phyloP scores from a whole-genome alignment of 2,888 invertebrate species.

The Harpalus rubripes region DNA sequence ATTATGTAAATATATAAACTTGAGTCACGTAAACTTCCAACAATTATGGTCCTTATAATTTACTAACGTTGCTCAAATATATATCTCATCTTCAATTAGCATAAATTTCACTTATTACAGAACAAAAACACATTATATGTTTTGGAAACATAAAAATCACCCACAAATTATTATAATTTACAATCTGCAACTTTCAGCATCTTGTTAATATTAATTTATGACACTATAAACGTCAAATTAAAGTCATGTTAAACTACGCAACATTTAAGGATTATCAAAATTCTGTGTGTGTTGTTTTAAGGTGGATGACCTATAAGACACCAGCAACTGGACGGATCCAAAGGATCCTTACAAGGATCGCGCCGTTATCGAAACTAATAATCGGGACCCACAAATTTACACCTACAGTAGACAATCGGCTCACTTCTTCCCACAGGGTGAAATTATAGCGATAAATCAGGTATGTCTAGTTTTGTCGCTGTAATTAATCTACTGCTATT shows the following conservation, averaged over 20 bases:
- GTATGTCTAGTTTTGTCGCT: background rate
- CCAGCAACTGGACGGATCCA: background rate
- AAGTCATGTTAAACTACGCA: constrained; percentile 9
- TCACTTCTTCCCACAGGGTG: background rate
- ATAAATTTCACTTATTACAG: constrained; percentile 4
- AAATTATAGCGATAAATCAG: constrained; percentile 19
- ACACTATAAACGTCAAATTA: constrained; percentile 34
- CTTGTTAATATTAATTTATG: constrained; percentile 36
- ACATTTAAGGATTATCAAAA: constrained; percentile 39
- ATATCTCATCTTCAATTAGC: constrained; percentile 22
- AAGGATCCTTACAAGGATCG: constrained; percentile 44
- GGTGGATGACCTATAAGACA: constrained; percentile 57
- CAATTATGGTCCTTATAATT: constrained; percentile 24
- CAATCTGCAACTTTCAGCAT: background rate
- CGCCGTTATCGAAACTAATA: constrained; percentile 22
- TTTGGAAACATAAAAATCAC: too few species aligned
- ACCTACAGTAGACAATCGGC: constrained; percentile 30
- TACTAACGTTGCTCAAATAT: background rate
- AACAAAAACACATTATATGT: constrained; percentile 5
- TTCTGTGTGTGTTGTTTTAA: constrained; percentile 12
- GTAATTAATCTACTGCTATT: background rate
- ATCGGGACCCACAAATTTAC: constrained; percentile 55
- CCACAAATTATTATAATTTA: constrained; percentile 14
- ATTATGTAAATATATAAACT: constrained; percentile 32
- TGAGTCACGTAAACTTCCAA: constrained; percentile 15